Conservation (phyloP, 2,888 invertebrate species). For the Pyralis farinalis region DNA sequence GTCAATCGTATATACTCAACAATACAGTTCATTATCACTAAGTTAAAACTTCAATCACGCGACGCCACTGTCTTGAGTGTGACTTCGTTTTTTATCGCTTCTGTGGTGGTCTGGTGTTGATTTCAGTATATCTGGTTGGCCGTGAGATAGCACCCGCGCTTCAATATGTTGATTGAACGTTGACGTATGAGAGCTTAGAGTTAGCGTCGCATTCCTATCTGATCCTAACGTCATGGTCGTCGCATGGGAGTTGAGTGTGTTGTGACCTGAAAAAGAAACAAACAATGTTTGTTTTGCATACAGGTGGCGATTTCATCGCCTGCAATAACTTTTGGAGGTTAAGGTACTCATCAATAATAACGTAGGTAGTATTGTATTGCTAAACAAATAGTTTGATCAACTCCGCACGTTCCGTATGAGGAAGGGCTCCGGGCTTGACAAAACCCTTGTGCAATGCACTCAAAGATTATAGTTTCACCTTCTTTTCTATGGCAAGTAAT, state of each 20-base stretch:
- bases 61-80: constrained; percentile 61
- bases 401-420: too few relatives aligned
- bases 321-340: too few relatives aligned
- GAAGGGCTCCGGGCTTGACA: too few relatives aligned
- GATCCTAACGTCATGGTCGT: constrained; percentile 67
- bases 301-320: too few relatives aligned
- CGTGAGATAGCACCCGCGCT: constrained; percentile 60
- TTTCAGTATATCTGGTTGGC: constrained; percentile 91
- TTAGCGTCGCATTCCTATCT: constrained; percentile 58
- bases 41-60: constrained; percentile 50
- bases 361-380: too few relatives aligned
- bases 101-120: constrained; percentile 91
- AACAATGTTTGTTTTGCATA: too few relatives aligned
- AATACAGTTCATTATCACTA: constrained; percentile 17
- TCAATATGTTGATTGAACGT: constrained; percentile 51
- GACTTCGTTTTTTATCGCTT: constrained; percentile 60
- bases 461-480: too few relatives aligned
- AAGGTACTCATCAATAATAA: too few relatives aligned
- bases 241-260: constrained; percentile 82
- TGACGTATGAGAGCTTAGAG: constrained; percentile 62
- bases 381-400: too few relatives aligned
- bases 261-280: constrained; percentile 39
- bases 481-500: too few relatives aligned
- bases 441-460: too few relatives aligned
- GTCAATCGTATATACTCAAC: constrained; percentile 17